phyloP scores from a whole-genome alignment of 2,797 vertebrate species.

The Thamnophis elegans region DNA sequence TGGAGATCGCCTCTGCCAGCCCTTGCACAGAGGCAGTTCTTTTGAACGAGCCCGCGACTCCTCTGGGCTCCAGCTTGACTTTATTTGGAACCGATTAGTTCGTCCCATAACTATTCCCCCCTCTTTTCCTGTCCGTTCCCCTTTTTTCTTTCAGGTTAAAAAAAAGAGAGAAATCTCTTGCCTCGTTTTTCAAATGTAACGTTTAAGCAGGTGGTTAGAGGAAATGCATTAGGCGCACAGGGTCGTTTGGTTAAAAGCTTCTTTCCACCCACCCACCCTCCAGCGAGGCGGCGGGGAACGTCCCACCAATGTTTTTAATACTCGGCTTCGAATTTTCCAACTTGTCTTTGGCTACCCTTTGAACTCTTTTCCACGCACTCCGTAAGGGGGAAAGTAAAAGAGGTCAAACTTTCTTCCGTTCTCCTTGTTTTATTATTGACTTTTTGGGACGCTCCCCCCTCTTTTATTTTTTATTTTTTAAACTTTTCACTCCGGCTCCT shows the following conservation, averaged over 20 bases:
- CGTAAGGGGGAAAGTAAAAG: neutral
- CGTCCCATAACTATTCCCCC: fast-evolving
- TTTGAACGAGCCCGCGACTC: neutral
- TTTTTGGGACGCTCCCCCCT: neutral
- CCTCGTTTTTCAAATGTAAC: neutral
- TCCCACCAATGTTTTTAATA: neutral
- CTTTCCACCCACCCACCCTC: fast-evolving
- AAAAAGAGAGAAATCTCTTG: neutral
- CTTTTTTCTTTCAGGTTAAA: neutral
- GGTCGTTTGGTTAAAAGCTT: neutral
- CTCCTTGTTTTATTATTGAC: neutral
- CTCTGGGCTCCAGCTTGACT: neutral
- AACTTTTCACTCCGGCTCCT: neutral
- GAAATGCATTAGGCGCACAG: neutral
- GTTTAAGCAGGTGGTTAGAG: neutral
- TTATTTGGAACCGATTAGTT: neutral
- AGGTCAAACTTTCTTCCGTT: neutral
- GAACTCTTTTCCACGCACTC: neutral
- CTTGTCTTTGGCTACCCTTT: neutral
- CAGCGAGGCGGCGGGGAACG: neutral
- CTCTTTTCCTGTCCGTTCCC: neutral
- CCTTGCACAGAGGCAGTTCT: neutral
- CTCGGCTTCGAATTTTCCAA: neutral
- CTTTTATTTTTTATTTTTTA: neutral
- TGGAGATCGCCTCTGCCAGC: neutral